Evolutionary conservation across 2,797 vertebrate genomes (phyloP).

Genomic region (Gallinago nigripennis): DNA sequence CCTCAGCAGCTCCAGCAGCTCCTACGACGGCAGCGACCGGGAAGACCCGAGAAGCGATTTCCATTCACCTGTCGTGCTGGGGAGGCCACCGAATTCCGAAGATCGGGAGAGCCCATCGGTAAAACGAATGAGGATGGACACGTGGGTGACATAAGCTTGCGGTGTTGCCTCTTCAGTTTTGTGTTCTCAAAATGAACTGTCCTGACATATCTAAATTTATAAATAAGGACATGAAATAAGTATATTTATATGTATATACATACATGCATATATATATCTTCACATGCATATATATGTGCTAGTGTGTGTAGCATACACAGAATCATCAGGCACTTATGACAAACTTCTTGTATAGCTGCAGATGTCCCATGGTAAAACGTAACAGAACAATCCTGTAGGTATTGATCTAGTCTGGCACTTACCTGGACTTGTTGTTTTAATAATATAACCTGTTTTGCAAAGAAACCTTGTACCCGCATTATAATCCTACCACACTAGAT

Average conservation of each 20-base stretch:
- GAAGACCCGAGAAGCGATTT: conserved; percentile 94
- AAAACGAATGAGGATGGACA: conserved; percentile 98
- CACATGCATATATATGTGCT: conserved; percentile 81
- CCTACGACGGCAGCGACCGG: conserved; percentile 96
- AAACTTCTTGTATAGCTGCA: conserved; percentile 81
- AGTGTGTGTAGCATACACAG: conserved; percentile 81
- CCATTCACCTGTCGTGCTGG: conserved; percentile 90
- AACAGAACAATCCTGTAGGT: conserved; percentile 79
- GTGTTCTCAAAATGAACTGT: conserved; percentile 75
- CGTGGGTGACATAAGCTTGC: conserved; percentile 94
- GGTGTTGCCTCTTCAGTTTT: conserved; percentile 4
- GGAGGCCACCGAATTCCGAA: conserved; percentile 85
- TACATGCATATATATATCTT: conserved; percentile 78
- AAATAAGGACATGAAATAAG: conserved; percentile 79
- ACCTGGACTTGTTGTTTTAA: conserved; percentile 82
- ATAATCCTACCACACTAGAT: conserved; percentile 75
- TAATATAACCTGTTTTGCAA: conserved; percentile 76
- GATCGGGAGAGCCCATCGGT: conserved; percentile 93
- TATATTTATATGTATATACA: conserved; percentile 85
- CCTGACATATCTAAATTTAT: conserved; percentile 87
- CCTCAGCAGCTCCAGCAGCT: conserved; percentile 98
- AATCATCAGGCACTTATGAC: conserved; percentile 91
- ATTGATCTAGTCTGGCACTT: conserved; percentile 89
- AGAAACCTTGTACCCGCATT: conserved; percentile 71
- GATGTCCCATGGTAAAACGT: conserved; percentile 77